Evolutionary conservation across 2,113 vertebrate genomes (phyloP).

Genomic region (Lutjanus erythropterus): DNA sequence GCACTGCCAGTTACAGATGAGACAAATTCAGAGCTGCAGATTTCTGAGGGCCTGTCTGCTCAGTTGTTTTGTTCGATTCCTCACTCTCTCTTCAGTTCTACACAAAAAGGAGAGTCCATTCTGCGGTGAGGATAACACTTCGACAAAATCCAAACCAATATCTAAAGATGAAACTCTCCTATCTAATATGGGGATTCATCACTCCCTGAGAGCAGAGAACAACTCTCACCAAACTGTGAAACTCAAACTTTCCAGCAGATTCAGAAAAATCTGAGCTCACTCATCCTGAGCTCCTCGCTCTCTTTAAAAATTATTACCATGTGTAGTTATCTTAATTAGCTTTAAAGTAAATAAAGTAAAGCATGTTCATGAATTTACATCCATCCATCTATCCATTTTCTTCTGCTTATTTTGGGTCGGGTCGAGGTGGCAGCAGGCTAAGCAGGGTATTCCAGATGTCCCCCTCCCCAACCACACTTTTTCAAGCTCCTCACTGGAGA

Average conservation of each 20-base stretch:
- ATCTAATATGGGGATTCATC: background rate
- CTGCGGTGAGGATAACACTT: background rate
- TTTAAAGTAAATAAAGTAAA: background rate
- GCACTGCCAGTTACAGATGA: background rate
- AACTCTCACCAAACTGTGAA: slow-evolving; percentile 5
- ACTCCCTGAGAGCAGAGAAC: background rate
- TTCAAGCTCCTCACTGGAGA: no score
- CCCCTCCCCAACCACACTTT: no score
- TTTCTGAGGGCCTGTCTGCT: background rate
- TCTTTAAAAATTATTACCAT: background rate
- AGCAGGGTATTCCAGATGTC: no score
- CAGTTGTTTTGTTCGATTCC: slow-evolving; percentile 20
- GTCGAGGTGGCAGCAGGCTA: no score
- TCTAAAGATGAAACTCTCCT: background rate
- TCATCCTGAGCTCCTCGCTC: background rate
- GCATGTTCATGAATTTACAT: background rate
- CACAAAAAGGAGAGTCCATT: background rate
- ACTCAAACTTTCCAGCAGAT: background rate
- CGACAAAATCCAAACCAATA: background rate
- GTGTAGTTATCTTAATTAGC: background rate
- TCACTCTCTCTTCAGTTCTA: background rate
- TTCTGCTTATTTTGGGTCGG: no score
- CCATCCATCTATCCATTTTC: no score
- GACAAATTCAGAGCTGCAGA: background rate
- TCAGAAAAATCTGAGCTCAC: background rate